Evolutionary conservation across 2,888 invertebrate genomes (phyloP), one percentile per base, ranked within the genome.

Genomic region (Ochropleura leucogaster): DNA sequence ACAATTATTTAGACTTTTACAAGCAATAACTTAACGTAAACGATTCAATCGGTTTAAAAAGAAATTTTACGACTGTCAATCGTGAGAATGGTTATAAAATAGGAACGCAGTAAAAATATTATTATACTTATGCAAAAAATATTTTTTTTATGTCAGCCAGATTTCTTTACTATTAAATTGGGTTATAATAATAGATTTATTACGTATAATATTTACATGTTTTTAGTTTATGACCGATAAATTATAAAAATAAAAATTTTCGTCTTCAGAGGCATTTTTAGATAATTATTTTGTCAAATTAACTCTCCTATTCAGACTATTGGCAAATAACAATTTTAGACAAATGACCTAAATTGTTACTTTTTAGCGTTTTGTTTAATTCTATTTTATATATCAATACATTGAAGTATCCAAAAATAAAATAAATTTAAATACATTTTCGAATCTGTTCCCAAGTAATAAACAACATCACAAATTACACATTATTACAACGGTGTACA

Each of bases 1-100:
- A 80, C 74, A 79, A 80, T 80, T 82, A 83, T 84, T 81, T 81
- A 60, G 85, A 85, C 79, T 81, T 89, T 89, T 85, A 89, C 77
- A 79, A 81, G 69, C 88, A 74, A 85, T 89, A 89, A 85, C 77
- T 89, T 87, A 84, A 73, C 57, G 63, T 69, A 63, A 83, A 85
- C 77, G 80, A 80, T 79, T 77, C 83, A 82, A 86, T 84, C 74
- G 44, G 16, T 77, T 73, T 63, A 67, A 80, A 74, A 72, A 74
- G 16, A 74, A 60, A 55, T 64, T 85, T 87, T 87, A 87, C 67
- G 85, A 84, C 68, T 76, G 42, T 80, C 71, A 66, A 74, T 80
- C 30, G 75, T 74, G 71, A 66, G 55, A 74, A 76, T 80, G 64
- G 74, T 81, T 74, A 76, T 75, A 74, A 79, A 84, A 77, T 79